phyloP scores from a whole-genome alignment of 2,888 invertebrate species.

The Trimorus sp. region DNA sequence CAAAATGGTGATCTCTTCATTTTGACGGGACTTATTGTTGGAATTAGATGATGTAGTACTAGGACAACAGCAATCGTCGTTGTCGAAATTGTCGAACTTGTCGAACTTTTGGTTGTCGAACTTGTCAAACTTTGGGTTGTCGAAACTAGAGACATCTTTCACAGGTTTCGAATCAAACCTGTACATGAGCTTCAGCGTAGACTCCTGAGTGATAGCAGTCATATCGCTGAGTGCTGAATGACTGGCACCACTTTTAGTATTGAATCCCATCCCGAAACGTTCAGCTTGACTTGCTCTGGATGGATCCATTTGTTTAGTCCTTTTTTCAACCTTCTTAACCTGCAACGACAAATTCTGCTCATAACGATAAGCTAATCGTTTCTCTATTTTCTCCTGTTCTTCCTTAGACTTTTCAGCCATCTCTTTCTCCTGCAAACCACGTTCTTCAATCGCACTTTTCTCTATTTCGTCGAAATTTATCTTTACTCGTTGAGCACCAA shows the following conservation, averaged over 20 bases:
- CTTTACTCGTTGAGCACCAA: constrained; percentile 97
- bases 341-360: constrained; percentile 87
- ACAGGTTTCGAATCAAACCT: no score
- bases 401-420: constrained; percentile 83
- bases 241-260: constrained; percentile 72
- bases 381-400: constrained; percentile 87
- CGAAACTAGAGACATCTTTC: no score
- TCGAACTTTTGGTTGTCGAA: no score
- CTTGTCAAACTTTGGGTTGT: no score
- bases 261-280: constrained; percentile 95
- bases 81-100: constrained; percentile 69
- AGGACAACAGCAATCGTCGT: constrained; percentile 80
- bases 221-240: no score
- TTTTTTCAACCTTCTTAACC: constrained; percentile 88
- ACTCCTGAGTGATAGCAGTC: no score
- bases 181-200: no score
- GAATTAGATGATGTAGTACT: constrained; percentile 71
- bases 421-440: constrained; percentile 79
- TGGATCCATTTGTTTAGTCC: constrained; percentile 88
- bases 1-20: constrained; percentile 81
- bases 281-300: constrained; percentile 94
- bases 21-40: constrained; percentile 74
- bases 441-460: constrained; percentile 90
- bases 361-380: constrained; percentile 86
- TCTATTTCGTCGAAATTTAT: constrained; percentile 98